Evolutionary conservation across 2,888 invertebrate species (phyloP), one percentile per base, ranked within the genome.

Genomic region (Agrilus mali): DNA sequence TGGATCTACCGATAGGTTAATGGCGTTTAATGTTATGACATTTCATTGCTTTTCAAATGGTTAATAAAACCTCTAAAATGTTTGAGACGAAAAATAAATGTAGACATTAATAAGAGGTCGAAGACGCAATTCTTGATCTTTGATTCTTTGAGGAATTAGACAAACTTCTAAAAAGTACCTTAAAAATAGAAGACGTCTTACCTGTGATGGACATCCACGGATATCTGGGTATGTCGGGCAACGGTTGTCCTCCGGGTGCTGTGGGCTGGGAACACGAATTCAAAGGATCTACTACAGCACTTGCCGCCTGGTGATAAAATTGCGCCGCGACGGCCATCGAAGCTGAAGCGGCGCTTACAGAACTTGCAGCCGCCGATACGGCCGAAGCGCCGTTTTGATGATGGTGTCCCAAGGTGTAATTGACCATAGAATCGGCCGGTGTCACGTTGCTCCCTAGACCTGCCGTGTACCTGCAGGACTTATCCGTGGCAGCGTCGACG

Each of bases 181-280:
- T 27, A 5, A 27, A 27, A 27, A 10, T 27, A 27, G 27, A 1
- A 20, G 32, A 38, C 10, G 27, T 73, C 77, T 82, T 77, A 90
- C 92, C 92, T 76, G 92, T 90, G 70, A 92, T 88, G 63, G 90
- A 87, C 90, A 93, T 92, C 92, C 92, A 93, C 39, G 92, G 92
- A 68, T 93, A 92, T 63, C 92, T 80, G 44, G 92, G 90, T 65
- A 92, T 85, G 71, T 92, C 92, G 40, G 88, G 87, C 64, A 92
- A 82, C 45, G 88, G 86, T 68, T 88, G 88, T 49, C 86, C 86
- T 47, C 86, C 80, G 45, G 79, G 73, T 47, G 74, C 72, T 38
- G 75, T 70, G 38, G 74, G 70, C 55, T 82, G 77, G 47, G 80
- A 77, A 72, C 89, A 90, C 43, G 81, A 79, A 55, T 82, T 82